These are phyloP conservation scores for Eriocheir sinensis DNA, from an alignment of 1,140 invertebrate species.

Conservation along the genomic window DNA sequence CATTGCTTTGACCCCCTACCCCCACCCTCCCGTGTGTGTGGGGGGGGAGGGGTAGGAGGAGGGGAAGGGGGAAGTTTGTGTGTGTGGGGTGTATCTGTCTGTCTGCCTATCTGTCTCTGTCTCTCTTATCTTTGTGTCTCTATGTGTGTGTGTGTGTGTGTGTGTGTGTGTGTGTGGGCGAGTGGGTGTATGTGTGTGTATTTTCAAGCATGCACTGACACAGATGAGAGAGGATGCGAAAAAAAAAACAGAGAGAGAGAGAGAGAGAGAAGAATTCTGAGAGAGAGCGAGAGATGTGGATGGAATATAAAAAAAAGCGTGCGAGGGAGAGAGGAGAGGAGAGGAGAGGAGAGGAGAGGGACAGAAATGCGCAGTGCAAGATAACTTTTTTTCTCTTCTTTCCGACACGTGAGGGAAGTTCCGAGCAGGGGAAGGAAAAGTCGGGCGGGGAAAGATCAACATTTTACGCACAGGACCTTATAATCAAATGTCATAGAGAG, in stretches of 20 bases:
- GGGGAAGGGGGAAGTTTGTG: too few species aligned
- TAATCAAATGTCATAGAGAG: too few species aligned
- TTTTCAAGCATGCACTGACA: background rate
- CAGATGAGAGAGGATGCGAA: too few species aligned
- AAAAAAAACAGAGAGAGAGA: too few species aligned
- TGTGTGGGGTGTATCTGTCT: too few species aligned
- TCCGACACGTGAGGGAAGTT: background rate
- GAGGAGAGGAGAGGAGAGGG: background rate
- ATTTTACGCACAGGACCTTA: background rate
- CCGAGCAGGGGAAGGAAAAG: background rate
- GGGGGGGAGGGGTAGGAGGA: too few species aligned
- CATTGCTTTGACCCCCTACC: too few species aligned
- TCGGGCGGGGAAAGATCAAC: background rate
- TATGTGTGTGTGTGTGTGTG: slow-evolving; percentile 8
- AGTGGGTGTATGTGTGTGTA: slow-evolving; percentile 12
- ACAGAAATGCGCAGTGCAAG: background rate
- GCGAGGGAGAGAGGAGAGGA: too few species aligned
- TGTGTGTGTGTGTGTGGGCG: slow-evolving; percentile 12
- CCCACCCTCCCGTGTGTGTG: too few species aligned
- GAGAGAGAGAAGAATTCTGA: background rate
- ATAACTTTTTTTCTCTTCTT: background rate
- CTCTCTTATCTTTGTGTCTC: background rate
- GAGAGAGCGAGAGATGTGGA: background rate
- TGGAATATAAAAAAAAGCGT: background rate
- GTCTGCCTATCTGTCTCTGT: too few species aligned